Percentiles rank a stretch among this genome's conserved stretches.
These are phyloP conservation scores for Acanthopleura granulata DNA, from an alignment of 2,888 invertebrate species.

Conservation along the genomic window DNA sequence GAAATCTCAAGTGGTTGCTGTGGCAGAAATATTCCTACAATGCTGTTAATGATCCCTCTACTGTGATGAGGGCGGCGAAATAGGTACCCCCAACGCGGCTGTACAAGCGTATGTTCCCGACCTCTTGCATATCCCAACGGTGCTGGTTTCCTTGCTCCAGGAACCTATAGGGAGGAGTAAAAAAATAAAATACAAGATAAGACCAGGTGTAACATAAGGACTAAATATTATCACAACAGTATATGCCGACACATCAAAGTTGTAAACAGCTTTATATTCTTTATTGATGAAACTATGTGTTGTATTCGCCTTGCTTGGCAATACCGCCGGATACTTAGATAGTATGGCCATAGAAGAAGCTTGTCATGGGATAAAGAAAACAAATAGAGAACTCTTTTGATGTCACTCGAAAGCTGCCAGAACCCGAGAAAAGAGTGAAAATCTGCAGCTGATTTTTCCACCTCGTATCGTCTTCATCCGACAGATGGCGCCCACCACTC, in stretches of 20 bases:
- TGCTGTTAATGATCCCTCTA: no score
- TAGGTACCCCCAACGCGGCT: no score
- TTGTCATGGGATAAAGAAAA: conserved; percentile 6
- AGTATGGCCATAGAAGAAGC: conserved; percentile 13
- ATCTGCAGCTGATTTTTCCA: conserved; percentile 9
- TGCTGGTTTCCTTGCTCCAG: no score
- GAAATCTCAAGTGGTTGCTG: no score
- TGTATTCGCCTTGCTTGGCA: background rate
- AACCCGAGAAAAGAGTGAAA: background rate
- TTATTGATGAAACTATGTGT: conserved; percentile 18
- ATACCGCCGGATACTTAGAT: background rate
- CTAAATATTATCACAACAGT: conserved; percentile 19
- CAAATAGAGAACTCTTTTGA: conserved; percentile 14
- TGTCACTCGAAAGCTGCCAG: background rate
- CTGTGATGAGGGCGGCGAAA: no score
- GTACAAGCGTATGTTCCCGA: no score
- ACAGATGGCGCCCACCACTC: background rate
- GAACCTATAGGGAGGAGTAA: background rate
- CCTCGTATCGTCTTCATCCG: background rate
- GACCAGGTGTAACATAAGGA: conserved; percentile 14
- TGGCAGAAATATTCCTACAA: no score
- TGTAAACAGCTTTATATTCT: conserved; percentile 16
- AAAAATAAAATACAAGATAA: conserved; percentile 14
- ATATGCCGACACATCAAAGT: conserved; percentile 14
- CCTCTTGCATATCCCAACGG: no score